A percentile compares a stretch with the other conserved stretches of the same genome.
These are phyloP conservation scores for Cydia pomonella DNA, from an alignment of 1,140 invertebrate genomes.

Conservation along the genomic window DNA sequence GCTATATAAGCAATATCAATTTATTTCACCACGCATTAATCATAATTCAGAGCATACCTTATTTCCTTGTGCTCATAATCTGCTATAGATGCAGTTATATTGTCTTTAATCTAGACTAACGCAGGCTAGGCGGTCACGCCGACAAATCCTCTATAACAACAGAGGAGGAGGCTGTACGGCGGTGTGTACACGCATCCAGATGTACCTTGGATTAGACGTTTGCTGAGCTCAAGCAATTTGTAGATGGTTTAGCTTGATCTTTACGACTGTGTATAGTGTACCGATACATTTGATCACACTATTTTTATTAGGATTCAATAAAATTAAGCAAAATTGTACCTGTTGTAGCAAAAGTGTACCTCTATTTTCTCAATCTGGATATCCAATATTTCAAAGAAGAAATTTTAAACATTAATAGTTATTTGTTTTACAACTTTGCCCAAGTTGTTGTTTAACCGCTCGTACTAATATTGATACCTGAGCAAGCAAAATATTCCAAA, in stretches of 20 bases:
- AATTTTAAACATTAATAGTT: too few relatives aligned
- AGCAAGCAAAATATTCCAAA: too few relatives aligned
- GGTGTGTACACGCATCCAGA: constrained; percentile 46
- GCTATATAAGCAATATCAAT: not conserved
- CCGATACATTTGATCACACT: not conserved
- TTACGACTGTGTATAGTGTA: not conserved
- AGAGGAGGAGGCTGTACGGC: constrained; percentile 27
- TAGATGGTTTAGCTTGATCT: constrained; percentile 32
- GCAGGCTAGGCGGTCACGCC: constrained; percentile 31
- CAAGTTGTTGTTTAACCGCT: too few relatives aligned
- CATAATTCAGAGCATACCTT: not conserved
- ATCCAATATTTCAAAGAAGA: not conserved
- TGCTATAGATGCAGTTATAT: not conserved
- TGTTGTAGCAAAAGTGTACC: too few relatives aligned
- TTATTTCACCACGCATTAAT: not conserved
- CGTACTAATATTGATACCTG: too few relatives aligned
- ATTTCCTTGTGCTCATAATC: not conserved
- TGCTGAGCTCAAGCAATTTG: constrained; percentile 42
- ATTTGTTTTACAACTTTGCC: too few relatives aligned
- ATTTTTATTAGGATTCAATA: not conserved
- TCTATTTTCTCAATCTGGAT: too few relatives aligned
- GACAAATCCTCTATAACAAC: constrained; percentile 34
- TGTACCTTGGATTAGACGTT: constrained; percentile 40
- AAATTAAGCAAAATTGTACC: too few relatives aligned
- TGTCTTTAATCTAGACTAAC: constrained; percentile 13